Conservation (phyloP, 2,797 vertebrate genomes). For the Sciaenops ocellatus region DNA sequence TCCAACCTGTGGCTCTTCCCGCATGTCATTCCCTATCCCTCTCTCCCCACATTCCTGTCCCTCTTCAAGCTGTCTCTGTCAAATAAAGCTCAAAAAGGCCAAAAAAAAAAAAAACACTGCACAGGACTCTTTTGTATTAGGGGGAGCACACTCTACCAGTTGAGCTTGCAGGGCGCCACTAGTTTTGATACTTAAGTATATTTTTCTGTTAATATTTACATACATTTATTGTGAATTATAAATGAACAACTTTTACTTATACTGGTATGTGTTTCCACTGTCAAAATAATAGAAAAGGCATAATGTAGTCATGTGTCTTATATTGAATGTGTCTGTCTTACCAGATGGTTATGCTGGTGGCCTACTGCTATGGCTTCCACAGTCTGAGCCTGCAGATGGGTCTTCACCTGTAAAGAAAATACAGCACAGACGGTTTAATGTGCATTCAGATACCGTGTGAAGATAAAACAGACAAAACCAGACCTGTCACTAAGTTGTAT, state of each 20-base stretch:
- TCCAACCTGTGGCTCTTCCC: too few relatives aligned
- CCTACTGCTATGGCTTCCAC: constrained; percentile 89
- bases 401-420: constrained; percentile 89
- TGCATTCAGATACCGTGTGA: not conserved
- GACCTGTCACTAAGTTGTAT: not conserved
- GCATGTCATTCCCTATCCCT: too few relatives aligned
- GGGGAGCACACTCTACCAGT: too few relatives aligned
- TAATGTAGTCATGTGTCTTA: not conserved
- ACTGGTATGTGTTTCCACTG: not conserved
- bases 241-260: not conserved
- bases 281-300: not conserved
- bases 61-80: too few relatives aligned
- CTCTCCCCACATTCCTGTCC: too few relatives aligned
- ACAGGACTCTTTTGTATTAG: too few relatives aligned
- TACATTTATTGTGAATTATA: not conserved
- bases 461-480: constrained; percentile 14
- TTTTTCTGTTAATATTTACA: not conserved
- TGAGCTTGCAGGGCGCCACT: too few relatives aligned
- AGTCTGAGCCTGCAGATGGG: constrained; percentile 93
- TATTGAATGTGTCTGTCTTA: constrained; percentile 66
- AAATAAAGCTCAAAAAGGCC: too few relatives aligned
- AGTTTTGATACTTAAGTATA: not conserved
- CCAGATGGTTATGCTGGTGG: constrained; percentile 96
- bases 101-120: too few relatives aligned
- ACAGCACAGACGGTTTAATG: constrained; percentile 4